These are phyloP conservation scores for Alloplasta piceator DNA, from an alignment of 2,888 invertebrate genomes.

Conservation along the genomic window DNA sequence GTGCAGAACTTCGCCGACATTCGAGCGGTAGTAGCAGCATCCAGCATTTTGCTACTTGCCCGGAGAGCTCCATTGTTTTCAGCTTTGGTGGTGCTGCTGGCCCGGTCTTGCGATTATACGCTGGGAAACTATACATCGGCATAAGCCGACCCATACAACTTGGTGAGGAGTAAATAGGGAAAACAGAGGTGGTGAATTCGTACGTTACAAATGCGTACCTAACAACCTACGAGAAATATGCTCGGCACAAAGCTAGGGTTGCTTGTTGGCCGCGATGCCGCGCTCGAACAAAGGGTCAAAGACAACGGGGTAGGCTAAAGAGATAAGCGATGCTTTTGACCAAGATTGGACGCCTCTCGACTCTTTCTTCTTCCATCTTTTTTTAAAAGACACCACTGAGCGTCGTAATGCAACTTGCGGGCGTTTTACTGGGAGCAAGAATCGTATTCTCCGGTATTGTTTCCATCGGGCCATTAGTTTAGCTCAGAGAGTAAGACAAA, in stretches of 20 bases:
- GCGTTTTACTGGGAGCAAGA: too few relatives aligned
- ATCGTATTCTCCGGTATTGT: constrained; percentile 51
- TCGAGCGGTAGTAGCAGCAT: constrained; percentile 31
- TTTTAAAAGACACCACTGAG: constrained; percentile 2
- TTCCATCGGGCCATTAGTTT: constrained; percentile 49
- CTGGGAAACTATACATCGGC: constrained; percentile 57
- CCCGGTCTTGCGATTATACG: constrained; percentile 62
- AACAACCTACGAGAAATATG: constrained; percentile 61
- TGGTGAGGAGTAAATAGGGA: constrained; percentile 15
- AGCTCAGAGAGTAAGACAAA: constrained; percentile 22
- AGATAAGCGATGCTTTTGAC: constrained; percentile 24
- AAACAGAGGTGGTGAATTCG: constrained; percentile 66
- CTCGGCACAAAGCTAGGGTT: constrained; percentile 31
- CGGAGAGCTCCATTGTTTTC: constrained; percentile 75
- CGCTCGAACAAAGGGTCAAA: constrained; percentile 62
- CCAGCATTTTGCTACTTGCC: constrained; percentile 49
- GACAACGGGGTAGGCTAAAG: not conserved
- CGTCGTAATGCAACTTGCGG: constrained; percentile 20
- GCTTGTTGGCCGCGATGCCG: not conserved
- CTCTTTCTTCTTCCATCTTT: not conserved
- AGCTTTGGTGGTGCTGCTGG: constrained; percentile 64
- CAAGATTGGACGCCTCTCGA: constrained; percentile 48
- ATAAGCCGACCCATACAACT: constrained; percentile 44
- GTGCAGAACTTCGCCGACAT: constrained; percentile 17
- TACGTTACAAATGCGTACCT: constrained; percentile 65